These are phyloP conservation scores for Cisticola juncidis DNA, from an alignment of 2,113 vertebrate genomes.

Conservation along the genomic window DNA sequence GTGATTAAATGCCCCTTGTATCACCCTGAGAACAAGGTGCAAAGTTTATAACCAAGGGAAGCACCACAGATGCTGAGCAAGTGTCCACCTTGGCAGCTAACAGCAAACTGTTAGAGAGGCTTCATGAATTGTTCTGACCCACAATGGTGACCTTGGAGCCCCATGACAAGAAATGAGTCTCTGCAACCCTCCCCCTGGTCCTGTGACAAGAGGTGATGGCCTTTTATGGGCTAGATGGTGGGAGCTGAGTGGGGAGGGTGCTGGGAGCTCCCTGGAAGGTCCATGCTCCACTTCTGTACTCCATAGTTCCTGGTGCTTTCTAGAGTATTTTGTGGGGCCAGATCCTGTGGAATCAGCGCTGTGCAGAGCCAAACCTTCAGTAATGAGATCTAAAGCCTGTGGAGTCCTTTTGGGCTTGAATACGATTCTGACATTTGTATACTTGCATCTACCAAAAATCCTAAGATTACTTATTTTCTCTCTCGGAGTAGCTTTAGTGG, in stretches of 20 bases:
- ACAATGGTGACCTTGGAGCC: neutral
- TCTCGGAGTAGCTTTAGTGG: neutral
- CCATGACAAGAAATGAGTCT: neutral
- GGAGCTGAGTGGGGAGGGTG: neutral
- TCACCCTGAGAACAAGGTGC: neutral
- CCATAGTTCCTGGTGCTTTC: neutral
- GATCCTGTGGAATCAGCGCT: neutral
- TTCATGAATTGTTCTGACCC: neutral
- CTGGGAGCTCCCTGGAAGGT: neutral
- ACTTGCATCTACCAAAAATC: neutral
- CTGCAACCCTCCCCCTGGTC: neutral
- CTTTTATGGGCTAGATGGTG: rapidly evolving
- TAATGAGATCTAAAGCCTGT: neutral
- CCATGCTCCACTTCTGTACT: rapidly evolving
- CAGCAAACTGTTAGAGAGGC: neutral
- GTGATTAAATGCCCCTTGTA: neutral
- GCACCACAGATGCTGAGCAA: neutral
- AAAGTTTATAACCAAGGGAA: neutral
- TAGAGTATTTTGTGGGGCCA: rapidly evolving
- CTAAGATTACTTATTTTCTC: neutral
- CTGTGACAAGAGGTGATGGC: neutral
- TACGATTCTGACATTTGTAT: neutral
- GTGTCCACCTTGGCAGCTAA: neutral
- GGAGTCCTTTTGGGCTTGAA: neutral
- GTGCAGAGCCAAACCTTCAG: neutral